Evolutionary conservation across 2,797 vertebrate species (phyloP).

Genomic region (Heterohyrax brucei): DNA sequence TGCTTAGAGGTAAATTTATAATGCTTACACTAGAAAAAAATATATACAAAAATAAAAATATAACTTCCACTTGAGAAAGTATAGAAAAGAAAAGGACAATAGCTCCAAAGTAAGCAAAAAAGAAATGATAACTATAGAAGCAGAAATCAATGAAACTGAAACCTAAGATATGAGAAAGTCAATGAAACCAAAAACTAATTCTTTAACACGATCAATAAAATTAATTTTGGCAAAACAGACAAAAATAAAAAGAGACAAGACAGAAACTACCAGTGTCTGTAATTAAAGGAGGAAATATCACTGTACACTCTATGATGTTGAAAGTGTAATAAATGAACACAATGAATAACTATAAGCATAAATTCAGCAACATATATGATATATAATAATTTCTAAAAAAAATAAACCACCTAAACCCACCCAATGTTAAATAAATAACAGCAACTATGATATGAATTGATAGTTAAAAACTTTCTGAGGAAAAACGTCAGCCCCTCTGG

Average conservation of each 20-base stretch:
- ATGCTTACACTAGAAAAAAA: neutral
- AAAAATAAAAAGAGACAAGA: neutral
- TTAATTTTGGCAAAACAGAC: neutral
- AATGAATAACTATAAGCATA: neutral
- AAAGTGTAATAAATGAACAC: neutral
- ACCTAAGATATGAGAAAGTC: too few relatives aligned
- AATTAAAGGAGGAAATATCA: neutral
- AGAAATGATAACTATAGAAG: neutral
- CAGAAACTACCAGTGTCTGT: neutral
- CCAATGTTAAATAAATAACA: neutral
- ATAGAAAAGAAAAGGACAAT: neutral
- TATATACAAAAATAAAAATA: neutral
- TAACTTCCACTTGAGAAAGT: neutral
- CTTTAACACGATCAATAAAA: neutral
- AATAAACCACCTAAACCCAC: neutral
- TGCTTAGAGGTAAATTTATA: too few relatives aligned
- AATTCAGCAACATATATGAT: neutral
- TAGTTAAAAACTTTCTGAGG: neutral
- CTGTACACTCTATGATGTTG: neutral
- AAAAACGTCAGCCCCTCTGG: too few relatives aligned
- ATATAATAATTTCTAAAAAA: neutral
- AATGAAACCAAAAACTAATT: neutral
- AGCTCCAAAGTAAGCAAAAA: neutral
- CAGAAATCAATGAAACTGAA: neutral
- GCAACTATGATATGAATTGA: neutral